Evolutionary conservation across 1,140 invertebrate species (phyloP).

Genomic region (Nylanderia fulva): DNA sequence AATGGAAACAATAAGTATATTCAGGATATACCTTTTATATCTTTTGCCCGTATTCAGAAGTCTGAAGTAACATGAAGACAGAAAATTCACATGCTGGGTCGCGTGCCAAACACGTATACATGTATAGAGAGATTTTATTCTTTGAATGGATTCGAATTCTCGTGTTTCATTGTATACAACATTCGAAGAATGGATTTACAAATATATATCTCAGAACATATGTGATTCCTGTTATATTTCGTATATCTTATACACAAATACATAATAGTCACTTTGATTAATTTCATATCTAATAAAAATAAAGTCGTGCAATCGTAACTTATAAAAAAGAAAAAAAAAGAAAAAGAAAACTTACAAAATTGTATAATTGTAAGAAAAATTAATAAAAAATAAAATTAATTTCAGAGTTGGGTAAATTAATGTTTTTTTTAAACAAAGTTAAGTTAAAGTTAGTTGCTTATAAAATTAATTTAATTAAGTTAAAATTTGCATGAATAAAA

Average conservation of each 20-base stretch:
- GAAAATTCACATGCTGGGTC: conserved; percentile 11
- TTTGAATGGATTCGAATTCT: conserved; percentile 26
- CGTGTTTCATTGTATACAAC: not conserved
- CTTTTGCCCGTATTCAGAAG: conserved; percentile 5
- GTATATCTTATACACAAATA: no score
- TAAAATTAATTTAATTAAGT: no score
- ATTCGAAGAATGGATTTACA: not conserved
- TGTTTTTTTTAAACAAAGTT: no score
- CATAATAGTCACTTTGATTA: not conserved
- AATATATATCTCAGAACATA: not conserved
- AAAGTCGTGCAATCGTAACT: no score
- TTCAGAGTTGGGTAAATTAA: no score
- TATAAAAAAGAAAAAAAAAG: no score
- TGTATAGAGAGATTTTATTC: not conserved
- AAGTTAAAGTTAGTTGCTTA: no score
- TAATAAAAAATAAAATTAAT: no score
- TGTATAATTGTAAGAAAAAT: no score
- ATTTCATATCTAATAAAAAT: not conserved
- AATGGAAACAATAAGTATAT: not conserved
- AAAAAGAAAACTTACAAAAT: no score
- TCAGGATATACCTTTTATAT: not conserved
- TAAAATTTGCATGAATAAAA: no score
- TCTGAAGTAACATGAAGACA: not conserved
- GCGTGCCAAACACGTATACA: not conserved
- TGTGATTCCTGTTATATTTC: not conserved